phyloP scores from a whole-genome alignment of 2,797 vertebrate species.

The Gallinago solitaria region DNA sequence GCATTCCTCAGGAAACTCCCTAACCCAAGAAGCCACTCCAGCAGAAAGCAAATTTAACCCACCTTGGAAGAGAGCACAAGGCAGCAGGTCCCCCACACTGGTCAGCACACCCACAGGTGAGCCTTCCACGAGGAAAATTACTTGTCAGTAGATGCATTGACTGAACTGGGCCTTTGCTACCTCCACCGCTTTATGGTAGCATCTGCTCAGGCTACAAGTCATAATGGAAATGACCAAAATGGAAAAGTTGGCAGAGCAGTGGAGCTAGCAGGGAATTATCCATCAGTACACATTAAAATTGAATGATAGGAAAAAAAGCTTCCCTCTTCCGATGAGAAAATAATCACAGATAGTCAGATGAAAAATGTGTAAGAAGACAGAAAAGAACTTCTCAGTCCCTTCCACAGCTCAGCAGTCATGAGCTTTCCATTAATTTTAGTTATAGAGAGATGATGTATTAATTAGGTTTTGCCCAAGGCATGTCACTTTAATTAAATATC shows the following conservation, averaged over 20 bases:
- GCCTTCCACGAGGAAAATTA: background rate
- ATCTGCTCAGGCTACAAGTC: background rate
- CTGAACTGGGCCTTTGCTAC: background rate
- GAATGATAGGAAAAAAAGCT: background rate
- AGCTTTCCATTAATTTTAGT: conserved; percentile 17
- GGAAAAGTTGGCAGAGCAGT: background rate
- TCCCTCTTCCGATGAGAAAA: background rate
- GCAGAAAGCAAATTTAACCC: background rate
- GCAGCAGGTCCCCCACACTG: rapidly evolving
- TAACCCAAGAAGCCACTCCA: background rate
- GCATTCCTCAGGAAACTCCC: background rate
- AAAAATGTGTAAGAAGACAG: background rate
- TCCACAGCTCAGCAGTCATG: background rate
- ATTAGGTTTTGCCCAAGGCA: conserved; percentile 40
- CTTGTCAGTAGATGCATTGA: background rate
- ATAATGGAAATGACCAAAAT: background rate
- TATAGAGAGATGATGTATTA: conserved; percentile 21
- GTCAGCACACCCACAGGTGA: rapidly evolving
- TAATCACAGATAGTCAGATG: background rate
- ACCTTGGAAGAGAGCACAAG: background rate
- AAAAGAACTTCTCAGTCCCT: background rate
- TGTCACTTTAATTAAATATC: conserved; percentile 43
- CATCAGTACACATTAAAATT: background rate
- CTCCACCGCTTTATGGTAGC: background rate
- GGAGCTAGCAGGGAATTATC: background rate